Percentiles rank a stretch among this genome's conserved stretches.
These are phyloP conservation scores for Pammene aurita DNA, from an alignment of 2,888 invertebrate genomes.

Conservation along the genomic window DNA sequence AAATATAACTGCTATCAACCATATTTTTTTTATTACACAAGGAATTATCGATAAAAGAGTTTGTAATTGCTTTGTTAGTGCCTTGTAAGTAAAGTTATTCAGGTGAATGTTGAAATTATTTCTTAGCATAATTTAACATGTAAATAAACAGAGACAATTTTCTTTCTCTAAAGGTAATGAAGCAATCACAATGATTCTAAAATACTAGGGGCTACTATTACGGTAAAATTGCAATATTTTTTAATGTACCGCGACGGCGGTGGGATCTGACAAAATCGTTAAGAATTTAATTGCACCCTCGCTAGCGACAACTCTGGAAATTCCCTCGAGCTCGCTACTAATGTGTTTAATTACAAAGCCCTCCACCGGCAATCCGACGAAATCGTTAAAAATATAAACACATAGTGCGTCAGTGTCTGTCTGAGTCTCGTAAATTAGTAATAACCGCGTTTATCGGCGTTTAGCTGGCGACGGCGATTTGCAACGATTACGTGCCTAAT, in stretches of 20 bases:
- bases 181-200: slow-evolving; percentile 20
- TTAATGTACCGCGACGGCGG: slow-evolving; percentile 9
- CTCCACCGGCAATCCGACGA: slow-evolving; percentile 39
- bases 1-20: too few species aligned
- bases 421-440: slow-evolving; percentile 61
- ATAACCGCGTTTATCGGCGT: slow-evolving; percentile 72
- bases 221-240: slow-evolving; percentile 5
- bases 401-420: slow-evolving; percentile 50
- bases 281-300: slow-evolving; percentile 6
- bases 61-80: too few species aligned
- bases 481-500: slow-evolving; percentile 65
- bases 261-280: slow-evolving; percentile 22
- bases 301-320: slow-evolving; percentile 14
- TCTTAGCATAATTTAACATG: background rate
- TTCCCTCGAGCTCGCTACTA: slow-evolving; percentile 6
- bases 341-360: slow-evolving; percentile 28
- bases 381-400: slow-evolving; percentile 49
- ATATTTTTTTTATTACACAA: background rate
- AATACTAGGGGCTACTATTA: background rate
- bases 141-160: background rate
- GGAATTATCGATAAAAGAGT: background rate
- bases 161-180: slow-evolving; percentile 20
- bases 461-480: slow-evolving; percentile 71
- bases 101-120: background rate
- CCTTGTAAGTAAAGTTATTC: background rate